Evolutionary conservation across 2,113 vertebrate species (phyloP).

Genomic region (Leptodactylus fuscus): DNA sequence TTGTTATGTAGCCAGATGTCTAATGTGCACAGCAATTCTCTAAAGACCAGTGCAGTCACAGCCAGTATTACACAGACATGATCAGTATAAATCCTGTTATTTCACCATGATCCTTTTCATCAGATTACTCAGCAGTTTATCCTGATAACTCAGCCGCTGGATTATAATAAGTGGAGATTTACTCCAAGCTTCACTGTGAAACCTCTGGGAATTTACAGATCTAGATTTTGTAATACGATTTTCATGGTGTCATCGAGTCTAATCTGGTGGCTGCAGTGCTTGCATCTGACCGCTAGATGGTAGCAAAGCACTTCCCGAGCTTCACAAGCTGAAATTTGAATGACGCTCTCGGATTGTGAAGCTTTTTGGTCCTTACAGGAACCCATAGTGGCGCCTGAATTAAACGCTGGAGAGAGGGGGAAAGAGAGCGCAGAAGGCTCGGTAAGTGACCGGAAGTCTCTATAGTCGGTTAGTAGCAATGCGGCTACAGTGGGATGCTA

Average conservation of each 20-base stretch:
- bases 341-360: not conserved
- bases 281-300: not conserved
- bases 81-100: conserved; percentile 19
- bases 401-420: not conserved
- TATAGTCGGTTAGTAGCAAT: not conserved
- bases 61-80: not conserved
- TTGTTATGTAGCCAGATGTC: too few relatives aligned
- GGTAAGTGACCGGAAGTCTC: not conserved
- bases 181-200: not conserved
- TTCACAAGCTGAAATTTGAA: not conserved
- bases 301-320: not conserved
- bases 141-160: not conserved
- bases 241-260: not conserved
- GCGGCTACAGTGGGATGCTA: too few relatives aligned
- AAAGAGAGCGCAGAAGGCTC: not conserved
- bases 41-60: too few relatives aligned
- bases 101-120: not conserved
- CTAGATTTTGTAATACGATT: conserved; percentile 12
- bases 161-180: conserved; percentile 19
- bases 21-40: too few relatives aligned
- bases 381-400: conserved; percentile 16
- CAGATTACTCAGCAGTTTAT: conserved; percentile 36
- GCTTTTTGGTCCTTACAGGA: not conserved
- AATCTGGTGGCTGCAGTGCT: not conserved
- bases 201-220: conserved; percentile 6